phyloP scores from a whole-genome alignment of 2,888 invertebrate genomes.

The Beris morrisii region DNA sequence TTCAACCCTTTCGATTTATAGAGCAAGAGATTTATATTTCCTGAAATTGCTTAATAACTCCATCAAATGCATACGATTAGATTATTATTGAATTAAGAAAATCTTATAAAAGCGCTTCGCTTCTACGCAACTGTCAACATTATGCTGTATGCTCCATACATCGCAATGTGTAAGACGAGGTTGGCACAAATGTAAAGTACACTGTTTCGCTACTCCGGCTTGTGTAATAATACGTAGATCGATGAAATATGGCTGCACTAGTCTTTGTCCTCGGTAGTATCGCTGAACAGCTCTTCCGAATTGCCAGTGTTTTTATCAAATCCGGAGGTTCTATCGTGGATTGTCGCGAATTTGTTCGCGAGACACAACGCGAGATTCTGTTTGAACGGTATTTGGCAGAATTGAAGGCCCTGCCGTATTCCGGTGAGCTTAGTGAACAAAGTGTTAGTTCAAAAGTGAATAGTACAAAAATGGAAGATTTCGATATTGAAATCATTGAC shows the following conservation, averaged over 20 bases:
- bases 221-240: neutral
- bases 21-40: no score
- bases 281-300: conserved; percentile 47
- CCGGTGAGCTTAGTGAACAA: neutral
- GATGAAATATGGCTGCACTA: conserved; percentile 51
- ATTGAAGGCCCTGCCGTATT: conserved; percentile 33
- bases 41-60: no score
- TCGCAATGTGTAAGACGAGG: neutral
- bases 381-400: conserved; percentile 48
- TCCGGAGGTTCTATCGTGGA: conserved; percentile 47
- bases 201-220: neutral
- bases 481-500: conserved; percentile 50
- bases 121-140: neutral
- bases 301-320: conserved; percentile 48
- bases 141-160: neutral
- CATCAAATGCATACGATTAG: no score
- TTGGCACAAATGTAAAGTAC: neutral
- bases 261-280: conserved; percentile 46
- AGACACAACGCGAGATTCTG: conserved; percentile 45
- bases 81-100: no score
- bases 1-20: no score
- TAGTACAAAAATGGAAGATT: conserved; percentile 7
- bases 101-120: no score
- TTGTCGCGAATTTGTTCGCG: conserved; percentile 46
- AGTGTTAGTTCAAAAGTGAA: neutral